Evolutionary conservation across 1,140 invertebrate genomes (phyloP).

Genomic region (Steinernema khuongi): DNA sequence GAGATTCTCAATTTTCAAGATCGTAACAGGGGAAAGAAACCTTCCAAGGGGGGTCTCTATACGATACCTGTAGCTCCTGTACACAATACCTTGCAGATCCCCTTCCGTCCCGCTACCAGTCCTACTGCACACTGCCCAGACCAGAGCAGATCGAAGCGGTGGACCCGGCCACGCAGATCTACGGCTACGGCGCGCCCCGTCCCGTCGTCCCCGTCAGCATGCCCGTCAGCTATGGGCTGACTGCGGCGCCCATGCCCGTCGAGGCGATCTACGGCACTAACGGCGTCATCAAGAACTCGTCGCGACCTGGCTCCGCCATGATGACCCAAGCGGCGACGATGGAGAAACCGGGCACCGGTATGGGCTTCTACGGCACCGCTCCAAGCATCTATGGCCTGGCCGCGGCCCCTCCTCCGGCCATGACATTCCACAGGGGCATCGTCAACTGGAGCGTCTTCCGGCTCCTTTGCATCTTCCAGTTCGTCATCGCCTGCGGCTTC

Average conservation of each 20-base stretch:
- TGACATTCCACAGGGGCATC: background rate
- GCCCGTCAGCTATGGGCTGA: no score
- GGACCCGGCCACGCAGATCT: background rate
- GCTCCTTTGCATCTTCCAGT: background rate
- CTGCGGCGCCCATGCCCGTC: no score
- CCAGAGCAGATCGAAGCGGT: background rate
- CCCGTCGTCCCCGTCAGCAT: background rate
- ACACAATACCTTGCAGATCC: background rate
- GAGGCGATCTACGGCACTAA: conserved; percentile 8
- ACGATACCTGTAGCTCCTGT: no score
- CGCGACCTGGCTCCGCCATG: background rate
- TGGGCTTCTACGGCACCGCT: background rate
- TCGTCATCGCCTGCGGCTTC: background rate
- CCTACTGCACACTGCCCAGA: background rate
- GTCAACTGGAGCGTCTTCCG: background rate
- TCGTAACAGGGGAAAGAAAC: no score
- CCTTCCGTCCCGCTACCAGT: background rate
- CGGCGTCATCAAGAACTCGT: background rate
- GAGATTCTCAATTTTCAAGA: no score
- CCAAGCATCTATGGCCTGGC: background rate
- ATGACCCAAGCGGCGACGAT: background rate
- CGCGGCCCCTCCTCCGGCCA: background rate
- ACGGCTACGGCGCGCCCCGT: background rate
- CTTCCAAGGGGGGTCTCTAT: no score
- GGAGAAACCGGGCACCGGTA: background rate